Evolutionary conservation across 2,888 invertebrate genomes (phyloP).

Genomic region (Plagodis pulveraria): DNA sequence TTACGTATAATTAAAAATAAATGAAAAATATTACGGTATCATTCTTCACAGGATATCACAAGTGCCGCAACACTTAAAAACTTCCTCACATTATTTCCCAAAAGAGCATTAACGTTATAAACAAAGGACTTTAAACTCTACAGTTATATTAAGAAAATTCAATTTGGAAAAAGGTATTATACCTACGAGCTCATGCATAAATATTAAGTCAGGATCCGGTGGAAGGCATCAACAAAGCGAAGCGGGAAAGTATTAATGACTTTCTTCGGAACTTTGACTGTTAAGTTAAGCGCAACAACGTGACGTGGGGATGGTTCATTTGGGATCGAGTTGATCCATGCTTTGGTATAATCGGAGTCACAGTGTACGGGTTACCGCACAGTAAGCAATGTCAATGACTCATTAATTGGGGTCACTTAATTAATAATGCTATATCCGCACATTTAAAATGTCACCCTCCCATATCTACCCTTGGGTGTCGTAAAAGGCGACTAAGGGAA

Average conservation of each 20-base stretch:
- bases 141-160: conserved; percentile 24
- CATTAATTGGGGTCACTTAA: no score
- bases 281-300: conserved; percentile 48
- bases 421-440: no score
- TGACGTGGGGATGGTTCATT: conserved; percentile 49
- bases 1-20: no score
- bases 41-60: neutral
- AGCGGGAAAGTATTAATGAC: conserved; percentile 41
- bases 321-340: conserved; percentile 40
- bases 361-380: no score
- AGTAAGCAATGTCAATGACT: no score
- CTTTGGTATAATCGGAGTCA: conserved; percentile 25
- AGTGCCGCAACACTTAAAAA: conserved; percentile 5
- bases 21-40: no score
- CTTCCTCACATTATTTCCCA: conserved; percentile 1
- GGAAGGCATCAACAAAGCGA: conserved; percentile 35
- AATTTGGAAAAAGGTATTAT: conserved; percentile 29
- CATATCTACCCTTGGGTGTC: no score
- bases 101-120: neutral
- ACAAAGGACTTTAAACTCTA: conserved; percentile 21
- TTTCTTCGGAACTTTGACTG: conserved; percentile 48
- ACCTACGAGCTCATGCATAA: conserved; percentile 36
- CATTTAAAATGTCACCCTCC: no score
- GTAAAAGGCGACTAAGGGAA: no score
- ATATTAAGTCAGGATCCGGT: conserved; percentile 30